Evolutionary conservation across 1,140 invertebrate species (phyloP), one percentile per base, ranked within the genome.

Genomic region (Physella acuta): DNA sequence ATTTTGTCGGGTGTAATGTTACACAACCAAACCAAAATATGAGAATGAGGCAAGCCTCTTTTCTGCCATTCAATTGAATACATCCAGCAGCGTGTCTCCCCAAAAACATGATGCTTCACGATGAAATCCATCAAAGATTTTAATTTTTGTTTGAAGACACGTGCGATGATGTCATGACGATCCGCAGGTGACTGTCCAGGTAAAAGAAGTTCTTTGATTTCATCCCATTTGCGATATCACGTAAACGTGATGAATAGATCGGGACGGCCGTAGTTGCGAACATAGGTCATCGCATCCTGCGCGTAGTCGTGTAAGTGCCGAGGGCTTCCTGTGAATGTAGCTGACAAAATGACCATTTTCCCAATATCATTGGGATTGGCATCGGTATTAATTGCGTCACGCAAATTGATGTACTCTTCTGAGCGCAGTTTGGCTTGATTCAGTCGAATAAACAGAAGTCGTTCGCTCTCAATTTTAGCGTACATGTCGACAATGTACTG

Each of bases 241-340:
- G 63, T 79, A 30, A 88, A 84, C 24, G 86, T 88, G 24, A 87
- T 85, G 62, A 88, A 88, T 3, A 86, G 67, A 70, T 81, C 77
- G 24, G 85, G 83, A 44, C 76, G 74, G 24, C 87, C 87, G 79
- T 80, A 85, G 28, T 75, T 64, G 14, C 84, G 74, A 8, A 88
- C 87, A 76, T 87, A 88, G 3, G 82, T 73, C 80, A 88, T 85
- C n/a, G 84, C 82, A 79, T 88, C 86, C 75, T 87, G 84, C 34
- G 74, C 77, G 52, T 83, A 81, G 72, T 87, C 83, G 56, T 86
- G 80, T 81, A 85, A 85, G 60, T 81, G 55, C 82, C 82, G 66
- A 83, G n/a, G n/a, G n/a, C n/a, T 76, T 4, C 82, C 82, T 14
- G 68, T 73, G 72, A 79, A 86, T 2, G 75, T 65, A 5, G 75